These are phyloP conservation scores for Drosophila pruinosa DNA, from an alignment of 1,140 invertebrate species.

Conservation along the genomic window DNA sequence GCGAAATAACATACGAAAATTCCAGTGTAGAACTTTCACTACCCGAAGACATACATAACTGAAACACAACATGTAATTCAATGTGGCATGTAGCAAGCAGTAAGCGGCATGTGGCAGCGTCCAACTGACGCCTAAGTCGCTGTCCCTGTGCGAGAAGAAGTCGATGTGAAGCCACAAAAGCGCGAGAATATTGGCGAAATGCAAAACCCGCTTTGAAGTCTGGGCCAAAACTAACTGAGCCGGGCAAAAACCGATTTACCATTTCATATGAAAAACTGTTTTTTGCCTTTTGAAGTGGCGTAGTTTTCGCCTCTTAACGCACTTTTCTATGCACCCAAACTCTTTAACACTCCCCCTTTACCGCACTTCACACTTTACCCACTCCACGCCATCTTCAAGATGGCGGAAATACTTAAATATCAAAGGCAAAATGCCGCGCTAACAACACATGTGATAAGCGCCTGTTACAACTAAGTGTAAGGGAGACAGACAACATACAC, in stretches of 20 bases:
- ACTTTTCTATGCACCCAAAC: conserved; percentile 48
- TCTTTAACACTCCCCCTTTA: not conserved
- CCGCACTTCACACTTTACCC: not conserved
- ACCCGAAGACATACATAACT: conserved; percentile 47
- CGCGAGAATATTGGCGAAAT: conserved; percentile 77
- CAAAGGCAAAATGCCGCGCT: conserved; percentile 69
- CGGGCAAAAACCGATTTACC: conserved; percentile 63
- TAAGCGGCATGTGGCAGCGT: conserved; percentile 1
- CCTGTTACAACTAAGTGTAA: conserved; percentile 13
- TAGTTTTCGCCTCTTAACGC: conserved; percentile 75
- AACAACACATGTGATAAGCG: conserved; percentile 26
- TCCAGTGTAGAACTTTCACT: conserved; percentile 69
- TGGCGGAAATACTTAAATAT: conserved; percentile 79
- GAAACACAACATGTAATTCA: conserved; percentile 37
- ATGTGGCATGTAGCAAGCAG: not conserved
- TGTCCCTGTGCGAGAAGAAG: conserved; percentile 12
- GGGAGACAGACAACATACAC: conserved; percentile 11
- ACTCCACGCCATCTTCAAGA: conserved; percentile 73
- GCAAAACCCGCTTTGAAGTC: conserved; percentile 77
- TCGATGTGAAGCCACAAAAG: conserved; percentile 67
- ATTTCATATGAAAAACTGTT: conserved; percentile 60
- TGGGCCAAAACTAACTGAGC: conserved; percentile 46
- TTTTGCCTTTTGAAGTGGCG: conserved; percentile 67
- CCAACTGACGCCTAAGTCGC: conserved; percentile 38
- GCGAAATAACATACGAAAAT: conserved; percentile 50